Evolutionary conservation across 30 jellyfish, hydroid and myxozoan species (phyloP), one percentile per base, ranked within the genome.

Genomic region (Chrysaora quinquecirrha): DNA sequence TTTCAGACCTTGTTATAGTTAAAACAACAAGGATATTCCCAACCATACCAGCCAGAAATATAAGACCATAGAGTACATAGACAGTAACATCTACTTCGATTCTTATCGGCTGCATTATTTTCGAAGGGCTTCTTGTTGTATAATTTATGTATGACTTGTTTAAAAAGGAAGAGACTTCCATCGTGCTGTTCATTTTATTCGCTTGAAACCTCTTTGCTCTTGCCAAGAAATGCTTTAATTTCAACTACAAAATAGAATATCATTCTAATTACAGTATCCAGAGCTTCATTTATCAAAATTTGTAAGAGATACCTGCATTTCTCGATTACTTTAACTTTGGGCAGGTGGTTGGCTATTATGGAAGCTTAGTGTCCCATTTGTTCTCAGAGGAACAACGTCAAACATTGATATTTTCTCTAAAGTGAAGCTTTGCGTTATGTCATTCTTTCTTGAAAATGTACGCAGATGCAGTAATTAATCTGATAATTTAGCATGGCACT

Each of bases 21-120:
- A 73, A 28, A 16, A 86, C 96, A 1, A 85, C 89, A 79, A 91
- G 32, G 63, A 86, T 30, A 64, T 91, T 91, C n/a, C 98, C 98
- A 21, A 86, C 34, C 48, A 86, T 65, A 18, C 96, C 96, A 19
- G 85, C 56, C 49, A 91, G n/a, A 78, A 91, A 91, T 19, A 91
- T 81, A 0, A 85, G 1, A 24, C 69, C 77, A 28, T 85, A 85
- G 28, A 48, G n/a, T 11, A 71, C 22, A 43, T 60, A 85, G 32
- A 64, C 56, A 0, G 58, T 72, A 12, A 54, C 38, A 30, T 72
- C 58, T 1, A 73, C 58, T 20, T 24, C 95, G 4, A 74, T 46
- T 2, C 46, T 27, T 34, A 61, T 75, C 14, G 27, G 69, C 14
- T 38, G 6, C 14, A 3, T 6, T 14, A 38, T 38, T 38, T 6